These are phyloP conservation scores for Dicaeum eximium DNA, from an alignment of 2,113 vertebrate species.

Conservation along the genomic window DNA sequence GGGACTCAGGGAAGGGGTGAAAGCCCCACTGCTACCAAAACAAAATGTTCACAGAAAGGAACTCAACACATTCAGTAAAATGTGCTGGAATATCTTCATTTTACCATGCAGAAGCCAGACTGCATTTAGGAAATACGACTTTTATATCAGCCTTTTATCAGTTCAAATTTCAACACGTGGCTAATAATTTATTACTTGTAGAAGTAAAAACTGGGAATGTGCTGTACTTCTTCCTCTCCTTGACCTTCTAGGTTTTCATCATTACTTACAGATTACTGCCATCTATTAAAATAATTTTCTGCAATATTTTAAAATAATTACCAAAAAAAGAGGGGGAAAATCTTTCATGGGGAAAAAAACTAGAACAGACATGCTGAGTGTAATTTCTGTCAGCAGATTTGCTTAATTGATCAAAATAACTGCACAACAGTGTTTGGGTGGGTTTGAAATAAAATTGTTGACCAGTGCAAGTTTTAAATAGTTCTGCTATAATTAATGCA, in stretches of 20 bases:
- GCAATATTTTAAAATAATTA: too few species aligned
- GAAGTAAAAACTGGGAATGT: neutral
- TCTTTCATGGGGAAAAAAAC: neutral
- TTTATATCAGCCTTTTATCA: neutral
- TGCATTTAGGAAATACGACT: neutral
- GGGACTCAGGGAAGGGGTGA: neutral
- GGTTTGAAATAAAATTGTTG: neutral
- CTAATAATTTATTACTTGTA: neutral
- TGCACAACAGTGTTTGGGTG: neutral
- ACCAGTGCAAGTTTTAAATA: neutral
- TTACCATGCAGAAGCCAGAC: neutral
- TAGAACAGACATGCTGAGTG: neutral
- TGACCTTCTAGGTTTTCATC: neutral
- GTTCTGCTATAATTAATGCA: neutral
- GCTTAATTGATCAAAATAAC: neutral
- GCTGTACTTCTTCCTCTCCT: neutral
- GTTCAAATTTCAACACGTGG: neutral
- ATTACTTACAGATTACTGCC: neutral
- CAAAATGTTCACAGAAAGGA: neutral
- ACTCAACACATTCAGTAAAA: neutral
- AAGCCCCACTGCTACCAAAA: neutral
- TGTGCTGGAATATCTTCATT: neutral
- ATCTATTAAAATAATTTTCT: neutral
- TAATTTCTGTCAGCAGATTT: neutral
- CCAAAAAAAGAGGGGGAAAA: neutral